Base-by-base conservation (phyloP, 2,113 vertebrate species). In the Caloenas nicobarica region DNA sequence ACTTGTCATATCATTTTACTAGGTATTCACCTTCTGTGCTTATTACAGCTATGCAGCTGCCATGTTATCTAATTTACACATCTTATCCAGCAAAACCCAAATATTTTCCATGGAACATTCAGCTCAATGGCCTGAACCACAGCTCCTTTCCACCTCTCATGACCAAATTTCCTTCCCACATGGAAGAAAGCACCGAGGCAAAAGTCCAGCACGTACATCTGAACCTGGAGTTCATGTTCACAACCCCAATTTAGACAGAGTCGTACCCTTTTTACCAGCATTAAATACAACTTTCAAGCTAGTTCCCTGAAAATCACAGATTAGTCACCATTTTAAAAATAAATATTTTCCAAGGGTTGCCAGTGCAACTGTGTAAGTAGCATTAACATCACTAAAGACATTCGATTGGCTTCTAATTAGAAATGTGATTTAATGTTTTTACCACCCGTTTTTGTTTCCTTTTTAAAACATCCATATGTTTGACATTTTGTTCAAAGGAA, bases 381-480 rank as follows among this genome's bases (percentile, higher is more conserved):
- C 77, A 66, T 80, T 60, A 93, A 72, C 57, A 90, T n/a, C 40
- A 62, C 25, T 46, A 86, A 83, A 94, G 42, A 83, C 60, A 74
- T 56, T 84, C 24, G 83, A 29, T 2, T 73, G 64, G 44, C 17
- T 93, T 82, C 76, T 92, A 94, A 97, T 90, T 92, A 94, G 46
- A 92, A 90, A 90, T 62, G n/a, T 70, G 56, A 62, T 83, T 86
- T 88, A 88, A 93, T 73, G 23, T n/a, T 94, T 82, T 90, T 83
- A 66, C 36, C 80, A 78, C 24, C 9, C 34, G 70, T 86, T 91
- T 91, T 91, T 93, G 15, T 72, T 79, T 93, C 66, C 25, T 72
- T 91, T 91, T 96, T 51, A 70, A 93, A 94, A 73, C 42, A 93
- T 70, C 76, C 88, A 88, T 91, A 87, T 73, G 68, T 94, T 93